These are phyloP conservation scores for Prostheceraeus crozeri DNA, from an alignment of 2,888 invertebrate genomes.

Conservation along the genomic window DNA sequence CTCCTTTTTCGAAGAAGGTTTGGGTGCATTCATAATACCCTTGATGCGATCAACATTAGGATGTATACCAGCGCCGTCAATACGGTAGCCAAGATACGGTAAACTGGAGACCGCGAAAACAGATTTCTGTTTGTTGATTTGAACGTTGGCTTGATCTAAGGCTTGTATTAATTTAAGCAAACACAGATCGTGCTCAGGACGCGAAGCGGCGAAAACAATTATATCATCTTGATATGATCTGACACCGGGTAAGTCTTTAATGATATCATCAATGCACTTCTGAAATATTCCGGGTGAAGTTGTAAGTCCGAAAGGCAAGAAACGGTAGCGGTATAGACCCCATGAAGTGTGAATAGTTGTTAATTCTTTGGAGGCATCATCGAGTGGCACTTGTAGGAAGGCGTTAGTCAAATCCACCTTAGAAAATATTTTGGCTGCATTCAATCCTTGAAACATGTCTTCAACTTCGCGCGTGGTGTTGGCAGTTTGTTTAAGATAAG, in stretches of 20 bases:
- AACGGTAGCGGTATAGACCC: slow-evolving; percentile 5
- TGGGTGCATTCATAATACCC: not conserved
- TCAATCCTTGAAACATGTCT: too few relatives aligned
- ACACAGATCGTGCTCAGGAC: not conserved
- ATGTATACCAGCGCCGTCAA: slow-evolving; percentile 3
- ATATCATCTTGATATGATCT: slow-evolving; percentile 9
- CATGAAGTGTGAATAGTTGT: slow-evolving; percentile 9
- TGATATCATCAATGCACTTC: not conserved
- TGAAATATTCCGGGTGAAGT: not conserved
- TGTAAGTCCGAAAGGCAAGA: slow-evolving; percentile 10
- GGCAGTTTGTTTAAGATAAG: too few relatives aligned
- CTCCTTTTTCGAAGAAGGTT: not conserved
- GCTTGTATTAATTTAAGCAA: not conserved
- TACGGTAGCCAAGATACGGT: not conserved
- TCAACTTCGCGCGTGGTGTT: too few relatives aligned
- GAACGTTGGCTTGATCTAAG: not conserved
- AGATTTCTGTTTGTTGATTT: slow-evolving; percentile 24
- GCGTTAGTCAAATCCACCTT: too few relatives aligned
- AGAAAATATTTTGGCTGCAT: too few relatives aligned
- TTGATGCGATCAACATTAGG: not conserved
- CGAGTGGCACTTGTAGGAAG: slow-evolving; percentile 11
- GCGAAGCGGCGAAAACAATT: not conserved
- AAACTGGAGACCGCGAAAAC: not conserved
- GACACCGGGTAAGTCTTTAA: slow-evolving; percentile 2
- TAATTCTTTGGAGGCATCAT: not conserved